Percentiles rank a stretch among this genome's conserved stretches.
Evolutionary conservation across 2,797 vertebrate genomes (phyloP).

Genomic region (Nyctibius grandis): DNA sequence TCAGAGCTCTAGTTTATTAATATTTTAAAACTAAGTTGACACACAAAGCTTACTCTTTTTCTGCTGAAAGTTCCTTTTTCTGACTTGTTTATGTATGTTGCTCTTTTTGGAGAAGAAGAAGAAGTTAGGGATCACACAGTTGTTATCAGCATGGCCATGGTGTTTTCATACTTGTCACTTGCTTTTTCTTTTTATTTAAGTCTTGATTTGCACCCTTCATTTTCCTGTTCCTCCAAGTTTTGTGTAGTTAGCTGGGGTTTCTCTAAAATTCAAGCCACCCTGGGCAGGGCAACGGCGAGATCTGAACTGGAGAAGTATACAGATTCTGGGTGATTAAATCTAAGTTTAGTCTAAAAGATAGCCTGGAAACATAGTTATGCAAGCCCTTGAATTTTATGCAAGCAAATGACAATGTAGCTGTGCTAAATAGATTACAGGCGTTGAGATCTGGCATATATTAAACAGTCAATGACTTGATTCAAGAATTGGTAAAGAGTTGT

Average conservation of each 20-base stretch:
- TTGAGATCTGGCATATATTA: not conserved
- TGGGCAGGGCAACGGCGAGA: not conserved
- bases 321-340: not conserved
- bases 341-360: not conserved
- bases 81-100: not conserved
- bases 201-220: not conserved
- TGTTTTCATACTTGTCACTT: not conserved
- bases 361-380: not conserved
- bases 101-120: not conserved
- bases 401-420: not conserved
- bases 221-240: not conserved
- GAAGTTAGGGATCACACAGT: not conserved
- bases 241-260: not conserved
- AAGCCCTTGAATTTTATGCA: not conserved
- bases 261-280: not conserved
- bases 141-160: not conserved
- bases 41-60: not conserved
- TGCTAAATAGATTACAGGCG: not conserved
- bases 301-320: not conserved
- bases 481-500: not conserved
- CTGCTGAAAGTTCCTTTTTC: not conserved
- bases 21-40: not conserved
- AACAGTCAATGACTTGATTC: not conserved
- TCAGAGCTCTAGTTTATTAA: not conserved
- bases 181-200: not conserved